Conservation (phyloP, 2,888 invertebrate species). For the Syrista parreyssii region DNA sequence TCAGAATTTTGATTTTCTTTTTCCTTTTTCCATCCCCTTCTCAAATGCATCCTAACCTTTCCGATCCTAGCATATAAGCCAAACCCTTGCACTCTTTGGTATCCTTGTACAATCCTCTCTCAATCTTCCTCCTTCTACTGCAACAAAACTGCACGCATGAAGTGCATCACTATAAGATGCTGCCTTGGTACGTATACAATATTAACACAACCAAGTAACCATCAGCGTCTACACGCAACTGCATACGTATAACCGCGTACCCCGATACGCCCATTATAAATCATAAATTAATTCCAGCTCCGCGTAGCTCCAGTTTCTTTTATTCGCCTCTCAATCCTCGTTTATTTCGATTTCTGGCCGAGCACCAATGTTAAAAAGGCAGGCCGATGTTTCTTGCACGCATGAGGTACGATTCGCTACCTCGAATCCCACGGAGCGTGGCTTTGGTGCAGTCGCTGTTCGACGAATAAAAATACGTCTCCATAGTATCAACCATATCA, state of each 20-base stretch:
- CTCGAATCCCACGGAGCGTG: background rate
- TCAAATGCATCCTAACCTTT: background rate
- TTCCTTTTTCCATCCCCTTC: background rate
- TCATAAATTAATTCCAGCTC: slow-evolving; percentile 7
- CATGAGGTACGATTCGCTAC: background rate
- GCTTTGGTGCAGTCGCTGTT: background rate
- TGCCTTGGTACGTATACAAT: background rate
- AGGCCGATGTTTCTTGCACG: background rate
- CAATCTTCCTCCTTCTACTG: background rate
- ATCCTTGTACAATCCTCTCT: background rate
- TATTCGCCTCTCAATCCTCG: background rate
- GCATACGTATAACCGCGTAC: background rate
- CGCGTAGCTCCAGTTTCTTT: background rate
- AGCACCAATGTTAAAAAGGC: background rate
- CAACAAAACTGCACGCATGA: background rate
- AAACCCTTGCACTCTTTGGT: background rate
- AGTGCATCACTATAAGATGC: background rate
- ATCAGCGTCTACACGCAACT: background rate
- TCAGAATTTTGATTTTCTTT: background rate
- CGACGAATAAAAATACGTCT: background rate
- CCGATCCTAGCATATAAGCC: background rate
- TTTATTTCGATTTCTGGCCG: background rate
- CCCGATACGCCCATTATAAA: background rate
- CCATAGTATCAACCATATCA: background rate
- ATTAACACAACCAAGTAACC: background rate